These are phyloP conservation scores for Aricia agestis DNA, from an alignment of 1,140 invertebrate species.

Conservation along the genomic window DNA sequence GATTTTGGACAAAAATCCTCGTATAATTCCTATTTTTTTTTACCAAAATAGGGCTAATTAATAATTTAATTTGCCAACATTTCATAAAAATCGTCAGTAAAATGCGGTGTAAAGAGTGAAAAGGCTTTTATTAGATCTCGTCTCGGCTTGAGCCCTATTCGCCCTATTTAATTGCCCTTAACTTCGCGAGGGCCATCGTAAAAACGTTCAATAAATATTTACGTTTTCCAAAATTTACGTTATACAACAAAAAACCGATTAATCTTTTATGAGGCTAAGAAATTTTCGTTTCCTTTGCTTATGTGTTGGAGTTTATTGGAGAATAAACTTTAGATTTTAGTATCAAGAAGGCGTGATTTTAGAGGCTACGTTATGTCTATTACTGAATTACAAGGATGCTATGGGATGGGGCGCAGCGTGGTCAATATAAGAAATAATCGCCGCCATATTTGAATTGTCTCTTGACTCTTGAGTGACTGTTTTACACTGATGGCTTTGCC, in stretches of 20 bases:
- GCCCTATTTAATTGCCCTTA: slow-evolving; percentile 11
- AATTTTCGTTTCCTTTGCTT: neutral
- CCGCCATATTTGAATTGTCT: too few relatives aligned
- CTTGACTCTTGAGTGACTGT: too few relatives aligned
- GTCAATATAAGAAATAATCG: too few relatives aligned
- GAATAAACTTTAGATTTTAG: neutral
- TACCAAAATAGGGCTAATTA: neutral
- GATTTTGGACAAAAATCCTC: too few relatives aligned
- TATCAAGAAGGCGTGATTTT: neutral
- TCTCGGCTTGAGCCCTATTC: slow-evolving; percentile 1
- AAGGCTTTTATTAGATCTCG: slow-evolving; percentile 4
- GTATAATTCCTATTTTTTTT: too few relatives aligned
- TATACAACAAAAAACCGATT: slow-evolving; percentile 10
- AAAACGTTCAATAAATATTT: slow-evolving; percentile 13
- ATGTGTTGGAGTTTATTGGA: neutral
- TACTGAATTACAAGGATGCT: neutral
- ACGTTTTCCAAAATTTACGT: slow-evolving; percentile 7
- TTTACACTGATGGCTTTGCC: too few relatives aligned
- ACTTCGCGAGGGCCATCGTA: slow-evolving; percentile 10
- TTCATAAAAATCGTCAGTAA: neutral
- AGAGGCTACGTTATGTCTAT: neutral
- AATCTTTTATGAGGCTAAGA: neutral
- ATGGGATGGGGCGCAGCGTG: too few relatives aligned
- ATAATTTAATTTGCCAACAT: neutral
- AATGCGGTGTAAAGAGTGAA: neutral